Evolutionary conservation across 2,888 invertebrate species (phyloP), one percentile per base, ranked within the genome.

Genomic region (Acrocyrtus sp.): DNA sequence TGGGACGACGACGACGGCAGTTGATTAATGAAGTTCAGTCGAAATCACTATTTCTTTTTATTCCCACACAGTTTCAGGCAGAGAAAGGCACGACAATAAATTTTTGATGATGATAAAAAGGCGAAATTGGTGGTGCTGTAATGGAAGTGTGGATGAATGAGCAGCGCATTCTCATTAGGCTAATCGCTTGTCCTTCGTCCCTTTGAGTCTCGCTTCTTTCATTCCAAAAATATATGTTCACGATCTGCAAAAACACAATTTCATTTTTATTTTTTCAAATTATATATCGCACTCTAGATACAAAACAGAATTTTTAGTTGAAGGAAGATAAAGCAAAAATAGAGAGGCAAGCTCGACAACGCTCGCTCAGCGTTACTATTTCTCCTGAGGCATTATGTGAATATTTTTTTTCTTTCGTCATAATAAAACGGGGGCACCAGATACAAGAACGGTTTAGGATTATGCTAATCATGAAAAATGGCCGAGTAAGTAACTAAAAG

Each of bases 51-150:
- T n/a, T n/a, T 34, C 5, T 34, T 12, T 34, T 34, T 34, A 34
- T 58, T 66, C 57, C 57, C 66, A 66, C 66, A 58, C 6, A 8
- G 57, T 50, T 50, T 66, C 41, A 66, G 66, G 57, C 66, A 56
- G 57, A 57, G 57, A 57, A 66, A 66, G 66, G 66, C 66, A 66
- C 66, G 41, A 45, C 22, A n/a, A 58, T 57, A 8, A 12, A n/a
- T 12, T 34, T 5, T 5, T 34, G 34, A 34, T 34, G 34, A 34
- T 48, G 50, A 24, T 66, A 27, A 57, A 48, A 66, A 66, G 66
- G 66, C 66, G 21, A 57, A 66, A 57, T 66, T 66, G 17, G 21
- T 62, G 47, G 34, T 39, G 62, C 10, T 26, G 29, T 54, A 54
- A 57, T 66, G 54, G 65, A 47, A 39, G 27, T 51, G 19, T 56